Base-by-base conservation (phyloP, 1,140 invertebrate genomes). In the Pararge aegeria region DNA sequence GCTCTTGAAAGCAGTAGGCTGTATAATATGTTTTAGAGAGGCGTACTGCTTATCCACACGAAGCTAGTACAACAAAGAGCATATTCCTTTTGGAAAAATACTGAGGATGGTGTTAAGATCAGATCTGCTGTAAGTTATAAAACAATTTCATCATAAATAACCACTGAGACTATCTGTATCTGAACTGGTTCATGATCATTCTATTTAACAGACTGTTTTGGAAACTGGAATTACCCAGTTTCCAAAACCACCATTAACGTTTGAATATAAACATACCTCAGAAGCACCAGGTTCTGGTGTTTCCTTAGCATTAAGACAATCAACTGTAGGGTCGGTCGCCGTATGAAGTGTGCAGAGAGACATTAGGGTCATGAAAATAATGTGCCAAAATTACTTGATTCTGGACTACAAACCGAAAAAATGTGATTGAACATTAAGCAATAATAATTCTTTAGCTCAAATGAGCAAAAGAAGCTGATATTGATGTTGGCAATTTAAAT, bases 1-100 rank as follows among this genome's bases (percentile, higher is more conserved):
- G 56, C 86, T 83, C 80, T 84, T 75, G 75, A 74, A 80, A 75
- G 79, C 75, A 78, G 81, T 71, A 69, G 56, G 81, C 78, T 80
- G 77, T 87, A 87, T 80, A 80, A 89, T 89, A 89, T 89, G 86
- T 89, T 89, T 81, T 78, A 82, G 86, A 83, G 84, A 82, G 70
- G 82, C 79, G 60, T 78, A 70, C 73, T 80, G 75, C 73, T 85
- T 83, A 81, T 76, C 70, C 62, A 80, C 70, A 71, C 63, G 83
- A 80, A 71, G 71, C 61, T 74, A 79, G 77, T 79, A 86, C 75
- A 77, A 78, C 75, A 73, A 68, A 80, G 79, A 83, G 80, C 76
- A 71, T 83, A 78, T 70, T 58, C 70, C 75, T 79, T 69, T 62
- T 63, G 59, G 55, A 48, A 61, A 72, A 62, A 64, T 18, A 29